Conservation (phyloP, 2,888 invertebrate species). For the Orthonevra nobilis region DNA sequence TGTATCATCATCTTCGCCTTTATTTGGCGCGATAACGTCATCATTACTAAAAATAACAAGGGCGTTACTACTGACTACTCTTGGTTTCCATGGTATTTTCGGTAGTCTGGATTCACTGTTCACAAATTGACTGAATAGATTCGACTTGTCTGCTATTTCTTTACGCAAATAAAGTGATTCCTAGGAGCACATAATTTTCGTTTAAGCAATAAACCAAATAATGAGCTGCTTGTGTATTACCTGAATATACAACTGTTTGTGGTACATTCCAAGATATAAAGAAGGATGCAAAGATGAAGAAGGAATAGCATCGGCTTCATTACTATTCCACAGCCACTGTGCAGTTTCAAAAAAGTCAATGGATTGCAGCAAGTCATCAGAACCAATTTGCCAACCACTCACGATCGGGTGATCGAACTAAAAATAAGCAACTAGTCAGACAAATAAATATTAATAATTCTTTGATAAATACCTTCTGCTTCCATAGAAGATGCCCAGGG, state of each 20-base stretch:
- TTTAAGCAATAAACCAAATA: too few relatives aligned
- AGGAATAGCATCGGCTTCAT: slow-evolving; percentile 76
- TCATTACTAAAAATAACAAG: slow-evolving; percentile 73
- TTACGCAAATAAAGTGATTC: slow-evolving; percentile 76
- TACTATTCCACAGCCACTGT: slow-evolving; percentile 80
- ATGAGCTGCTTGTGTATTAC: slow-evolving; percentile 58
- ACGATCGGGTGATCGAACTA: slow-evolving; percentile 92
- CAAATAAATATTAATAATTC: neutral
- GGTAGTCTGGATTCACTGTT: slow-evolving; percentile 77
- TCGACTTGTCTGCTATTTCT: slow-evolving; percentile 76
- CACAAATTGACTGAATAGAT: slow-evolving; percentile 75
- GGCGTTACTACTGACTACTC: slow-evolving; percentile 82
- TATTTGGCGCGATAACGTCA: slow-evolving; percentile 51
- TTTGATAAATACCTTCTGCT: slow-evolving; percentile 85
- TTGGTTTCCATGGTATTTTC: slow-evolving; percentile 87
- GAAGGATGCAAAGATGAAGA: slow-evolving; percentile 82
- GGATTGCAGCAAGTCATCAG: slow-evolving; percentile 84
- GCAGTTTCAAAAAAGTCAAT: slow-evolving; percentile 88
- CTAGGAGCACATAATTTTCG: slow-evolving; percentile 35
- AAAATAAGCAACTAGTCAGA: slow-evolving; percentile 65
- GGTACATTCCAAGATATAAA: slow-evolving; percentile 92
- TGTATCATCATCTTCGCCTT: slow-evolving; percentile 28
- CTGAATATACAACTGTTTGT: slow-evolving; percentile 85
- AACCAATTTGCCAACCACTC: slow-evolving; percentile 89
- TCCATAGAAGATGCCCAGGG: slow-evolving; percentile 85